Evolutionary conservation across 2,888 invertebrate species (phyloP), one percentile per base, ranked within the genome.

Genomic region (Erebia aethiops): DNA sequence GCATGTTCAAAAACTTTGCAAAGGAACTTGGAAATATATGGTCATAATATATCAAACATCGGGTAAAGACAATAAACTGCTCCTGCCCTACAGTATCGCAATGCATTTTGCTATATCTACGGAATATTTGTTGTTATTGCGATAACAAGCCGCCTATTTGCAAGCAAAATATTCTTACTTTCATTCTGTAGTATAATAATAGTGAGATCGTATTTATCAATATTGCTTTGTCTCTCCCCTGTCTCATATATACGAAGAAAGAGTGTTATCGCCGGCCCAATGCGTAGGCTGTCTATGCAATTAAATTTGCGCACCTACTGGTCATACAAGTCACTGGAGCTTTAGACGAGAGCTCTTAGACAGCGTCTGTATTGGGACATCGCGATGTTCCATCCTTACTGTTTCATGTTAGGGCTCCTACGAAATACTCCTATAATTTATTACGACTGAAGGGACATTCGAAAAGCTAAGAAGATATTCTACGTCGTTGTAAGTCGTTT

Each of bases 261-360:
- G 71, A 73, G 74, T 75, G 71, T 71, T 75, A 74, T 72, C 75
- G 71, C 72, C 62, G 57, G 73, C 75, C 74, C 69, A 70, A 72
- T 74, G 79, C 77, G 79, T 79, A 78, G 79, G 79, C 71, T 75
- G 76, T 74, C 74, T 74, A 70, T 75, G 75, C 74, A 75, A 76
- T 76, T 75, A 72, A 76, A 74, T 75, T 74, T 75, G 72, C 75
- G 73, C 74, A 7, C 35, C 35, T 35, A 78, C 79, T 76, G 76
- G 79, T 79, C 77, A 75, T 72, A 74, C 78, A 54, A 75, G 76
- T 77, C 75, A 76, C 72, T 74, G 73, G 68, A 70, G 75, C 72
- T 73, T 69, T 54, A 73, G 75, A 73, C 74, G 67, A 66, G 67
- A 70, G 72, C 70, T 75, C 71, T 73, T 60, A 72, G 74, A 71